Percentiles rank a stretch among this genome's conserved stretches.
These are phyloP conservation scores for Apotomis capreana DNA, from an alignment of 2,888 invertebrate species.

Conservation along the genomic window DNA sequence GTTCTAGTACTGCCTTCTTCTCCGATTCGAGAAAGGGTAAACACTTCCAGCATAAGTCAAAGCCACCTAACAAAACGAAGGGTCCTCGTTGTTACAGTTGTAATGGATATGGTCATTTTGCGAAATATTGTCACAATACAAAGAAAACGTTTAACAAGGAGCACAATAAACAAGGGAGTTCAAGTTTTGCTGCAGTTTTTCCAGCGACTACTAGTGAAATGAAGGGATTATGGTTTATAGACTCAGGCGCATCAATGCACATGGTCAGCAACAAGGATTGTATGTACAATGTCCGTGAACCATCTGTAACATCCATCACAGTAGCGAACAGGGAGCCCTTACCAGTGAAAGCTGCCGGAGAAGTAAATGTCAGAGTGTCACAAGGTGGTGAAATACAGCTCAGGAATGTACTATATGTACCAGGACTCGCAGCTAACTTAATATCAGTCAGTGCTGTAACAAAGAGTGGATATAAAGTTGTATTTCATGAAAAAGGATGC, in stretches of 20 bases:
- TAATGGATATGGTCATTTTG: slow-evolving; percentile 40
- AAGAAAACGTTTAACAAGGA: too few relatives aligned
- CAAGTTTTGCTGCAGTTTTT: slow-evolving; percentile 12
- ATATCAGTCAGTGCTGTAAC: slow-evolving; percentile 35
- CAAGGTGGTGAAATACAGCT: background rate
- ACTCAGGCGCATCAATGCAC: slow-evolving; percentile 4
- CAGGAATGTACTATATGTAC: background rate
- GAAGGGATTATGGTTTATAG: background rate
- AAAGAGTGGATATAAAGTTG: slow-evolving; percentile 37
- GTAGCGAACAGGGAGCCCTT: background rate
- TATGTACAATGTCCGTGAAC: background rate
- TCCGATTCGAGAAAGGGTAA: slow-evolving; percentile 17
- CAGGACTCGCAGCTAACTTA: slow-evolving; percentile 9
- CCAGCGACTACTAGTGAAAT: background rate
- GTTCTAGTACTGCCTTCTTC: slow-evolving; percentile 30
- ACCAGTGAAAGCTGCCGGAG: background rate
- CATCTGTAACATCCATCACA: background rate
- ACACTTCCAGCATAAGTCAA: background rate
- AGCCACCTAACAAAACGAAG: background rate
- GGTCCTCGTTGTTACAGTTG: slow-evolving; percentile 40
- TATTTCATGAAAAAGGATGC: slow-evolving; percentile 25
- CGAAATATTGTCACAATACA: slow-evolving; percentile 27
- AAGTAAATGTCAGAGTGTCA: background rate
- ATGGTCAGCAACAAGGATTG: background rate
- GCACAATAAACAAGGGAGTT: background rate